A percentile compares a stretch with the other conserved stretches of the same genome.
These are phyloP conservation scores for Crematogaster levior DNA, from an alignment of 2,888 invertebrate species.

Conservation along the genomic window DNA sequence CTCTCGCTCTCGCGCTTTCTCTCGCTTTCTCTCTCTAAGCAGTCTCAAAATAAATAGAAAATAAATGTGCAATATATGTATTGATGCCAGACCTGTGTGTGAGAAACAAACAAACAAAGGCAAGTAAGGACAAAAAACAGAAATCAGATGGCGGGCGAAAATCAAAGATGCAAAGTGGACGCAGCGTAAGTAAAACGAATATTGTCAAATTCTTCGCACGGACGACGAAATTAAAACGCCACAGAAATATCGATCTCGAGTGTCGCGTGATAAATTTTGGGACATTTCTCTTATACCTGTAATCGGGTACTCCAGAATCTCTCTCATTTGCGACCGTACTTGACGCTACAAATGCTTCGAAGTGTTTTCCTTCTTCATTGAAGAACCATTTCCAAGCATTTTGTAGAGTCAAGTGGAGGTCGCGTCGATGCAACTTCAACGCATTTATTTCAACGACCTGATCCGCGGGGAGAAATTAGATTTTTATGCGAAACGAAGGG, in stretches of 20 bases:
- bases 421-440: background rate
- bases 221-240: background rate
- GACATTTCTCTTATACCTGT: background rate
- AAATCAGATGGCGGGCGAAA: constrained; percentile 64
- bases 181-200: constrained; percentile 44
- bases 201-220: background rate
- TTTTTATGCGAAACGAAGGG: background rate
- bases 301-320: background rate
- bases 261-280: background rate
- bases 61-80: constrained; percentile 82
- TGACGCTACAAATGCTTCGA: too few species aligned
- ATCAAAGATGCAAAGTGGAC: constrained; percentile 48
- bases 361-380: too few species aligned
- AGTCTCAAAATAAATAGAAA: constrained; percentile 83
- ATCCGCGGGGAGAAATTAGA: background rate
- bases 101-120: constrained; percentile 85
- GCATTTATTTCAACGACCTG: background rate
- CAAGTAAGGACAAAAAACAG: constrained; percentile 80
- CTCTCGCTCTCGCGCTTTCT: constrained; percentile 44
- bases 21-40: constrained; percentile 67
- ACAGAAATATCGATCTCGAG: background rate
- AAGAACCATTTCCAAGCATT: too few species aligned
- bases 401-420: too few species aligned
- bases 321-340: too few species aligned
- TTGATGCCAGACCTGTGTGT: constrained; percentile 84